A percentile compares a stretch with the other conserved stretches of the same genome.
Conservation (phyloP, 2,797 vertebrate genomes). For the Sternotherus odoratus region DNA sequence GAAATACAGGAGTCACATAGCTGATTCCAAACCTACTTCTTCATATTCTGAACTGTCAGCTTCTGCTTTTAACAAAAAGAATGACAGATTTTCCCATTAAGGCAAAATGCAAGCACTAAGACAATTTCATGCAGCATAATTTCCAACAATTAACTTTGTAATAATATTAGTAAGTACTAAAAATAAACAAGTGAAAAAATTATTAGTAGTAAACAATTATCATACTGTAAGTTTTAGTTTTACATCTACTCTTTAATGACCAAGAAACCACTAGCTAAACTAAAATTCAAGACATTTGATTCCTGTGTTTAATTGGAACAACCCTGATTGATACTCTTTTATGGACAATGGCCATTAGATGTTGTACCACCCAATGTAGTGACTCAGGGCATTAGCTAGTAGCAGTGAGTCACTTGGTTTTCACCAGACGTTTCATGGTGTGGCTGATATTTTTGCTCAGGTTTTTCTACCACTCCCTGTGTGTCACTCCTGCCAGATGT, state of each 20-base stretch:
- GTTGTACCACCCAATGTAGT: accelerated
- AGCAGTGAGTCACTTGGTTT: constrained; percentile 48
- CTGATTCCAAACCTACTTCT: background rate
- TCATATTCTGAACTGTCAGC: background rate
- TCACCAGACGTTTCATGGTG: constrained; percentile 9
- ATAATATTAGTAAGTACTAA: background rate
- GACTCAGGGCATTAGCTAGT: constrained; percentile 37
- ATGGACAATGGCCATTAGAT: background rate
- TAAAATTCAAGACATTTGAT: background rate
- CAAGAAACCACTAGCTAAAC: background rate
- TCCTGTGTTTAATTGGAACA: background rate
- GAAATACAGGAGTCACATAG: background rate
- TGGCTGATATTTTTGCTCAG: constrained; percentile 9
- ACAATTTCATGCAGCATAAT: background rate
- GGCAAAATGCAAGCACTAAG: background rate
- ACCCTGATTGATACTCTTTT: background rate
- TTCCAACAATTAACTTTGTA: background rate
- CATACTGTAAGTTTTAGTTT: background rate
- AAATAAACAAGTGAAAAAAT: background rate
- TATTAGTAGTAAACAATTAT: background rate
- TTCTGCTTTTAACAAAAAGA: background rate
- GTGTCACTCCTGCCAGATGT: background rate
- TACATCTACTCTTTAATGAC: background rate
- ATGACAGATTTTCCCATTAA: background rate
- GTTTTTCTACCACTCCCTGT: constrained; percentile 36